phyloP scores from a whole-genome alignment of 1,140 invertebrate genomes.

The Archivesica marissinica region DNA sequence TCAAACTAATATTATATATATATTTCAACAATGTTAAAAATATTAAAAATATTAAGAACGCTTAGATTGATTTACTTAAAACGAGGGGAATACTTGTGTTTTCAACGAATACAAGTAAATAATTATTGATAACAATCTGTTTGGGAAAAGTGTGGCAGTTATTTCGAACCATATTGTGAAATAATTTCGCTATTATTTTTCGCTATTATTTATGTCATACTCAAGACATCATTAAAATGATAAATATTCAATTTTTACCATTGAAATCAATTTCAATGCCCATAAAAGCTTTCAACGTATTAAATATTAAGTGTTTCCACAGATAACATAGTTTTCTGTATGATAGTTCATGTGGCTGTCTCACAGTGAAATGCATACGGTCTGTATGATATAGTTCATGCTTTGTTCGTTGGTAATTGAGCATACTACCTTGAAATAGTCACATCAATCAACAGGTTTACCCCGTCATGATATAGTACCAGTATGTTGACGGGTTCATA shows the following conservation, averaged over 20 bases:
- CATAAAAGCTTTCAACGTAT: not conserved
- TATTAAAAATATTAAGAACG: not conserved
- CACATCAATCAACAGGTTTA: no score
- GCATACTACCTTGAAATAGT: no score
- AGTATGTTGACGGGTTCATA: no score
- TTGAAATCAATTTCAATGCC: not conserved
- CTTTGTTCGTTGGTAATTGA: no score
- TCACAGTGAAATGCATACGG: no score
- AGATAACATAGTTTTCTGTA: not conserved
- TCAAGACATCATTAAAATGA: conserved; percentile 14
- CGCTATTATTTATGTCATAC: conserved; percentile 1
- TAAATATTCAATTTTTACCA: not conserved
- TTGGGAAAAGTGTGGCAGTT: not conserved
- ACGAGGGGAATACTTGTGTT: not conserved
- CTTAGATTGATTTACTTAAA: not conserved
- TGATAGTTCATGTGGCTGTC: no score
- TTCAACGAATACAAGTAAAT: not conserved
- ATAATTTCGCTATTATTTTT: no score
- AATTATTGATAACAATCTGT: not conserved
- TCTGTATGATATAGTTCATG: no score
- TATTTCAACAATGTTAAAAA: not conserved
- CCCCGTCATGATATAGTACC: no score
- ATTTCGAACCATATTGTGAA: not conserved
- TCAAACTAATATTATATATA: not conserved
- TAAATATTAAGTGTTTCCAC: not conserved